phyloP scores from a whole-genome alignment of 2,797 vertebrate genomes.

The Phrynocephalus forsythii region DNA sequence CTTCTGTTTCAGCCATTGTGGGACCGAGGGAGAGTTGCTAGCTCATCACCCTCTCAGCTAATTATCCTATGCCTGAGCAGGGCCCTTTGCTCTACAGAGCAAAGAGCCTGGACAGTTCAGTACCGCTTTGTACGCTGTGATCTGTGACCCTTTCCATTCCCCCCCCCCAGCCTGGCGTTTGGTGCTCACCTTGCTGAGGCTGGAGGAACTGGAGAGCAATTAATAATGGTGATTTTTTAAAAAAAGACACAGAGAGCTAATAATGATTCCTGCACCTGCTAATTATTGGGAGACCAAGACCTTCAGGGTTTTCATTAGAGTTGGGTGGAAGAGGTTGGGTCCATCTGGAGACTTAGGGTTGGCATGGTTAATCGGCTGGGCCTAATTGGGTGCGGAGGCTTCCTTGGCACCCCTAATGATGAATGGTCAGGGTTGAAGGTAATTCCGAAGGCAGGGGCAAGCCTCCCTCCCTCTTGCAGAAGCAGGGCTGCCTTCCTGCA shows the following conservation, averaged over 20 bases:
- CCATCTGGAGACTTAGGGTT: neutral
- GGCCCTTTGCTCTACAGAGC: no score
- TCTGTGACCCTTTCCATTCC: neutral
- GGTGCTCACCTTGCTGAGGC: neutral
- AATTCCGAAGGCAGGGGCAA: neutral
- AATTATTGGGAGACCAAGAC: neutral
- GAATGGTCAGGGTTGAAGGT: neutral
- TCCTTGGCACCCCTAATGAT: neutral
- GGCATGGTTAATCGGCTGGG: neutral
- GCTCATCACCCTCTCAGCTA: neutral
- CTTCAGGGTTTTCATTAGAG: slow-evolving; percentile 9
- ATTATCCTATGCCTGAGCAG: no score
- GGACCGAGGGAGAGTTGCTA: neutral
- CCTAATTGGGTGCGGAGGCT: neutral
- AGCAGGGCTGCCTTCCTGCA: neutral
- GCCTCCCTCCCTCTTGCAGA: neutral
- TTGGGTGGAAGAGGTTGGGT: neutral
- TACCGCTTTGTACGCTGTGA: no score
- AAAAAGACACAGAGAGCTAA: neutral
- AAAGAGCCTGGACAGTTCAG: no score
- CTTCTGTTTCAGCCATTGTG: neutral
- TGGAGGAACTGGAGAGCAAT: neutral
- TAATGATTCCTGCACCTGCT: slow-evolving; percentile 3
- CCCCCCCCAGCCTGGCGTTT: neutral
- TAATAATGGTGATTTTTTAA: neutral